Conservation (phyloP, 1,140 invertebrate genomes). For the Anoplophora glabripennis region DNA sequence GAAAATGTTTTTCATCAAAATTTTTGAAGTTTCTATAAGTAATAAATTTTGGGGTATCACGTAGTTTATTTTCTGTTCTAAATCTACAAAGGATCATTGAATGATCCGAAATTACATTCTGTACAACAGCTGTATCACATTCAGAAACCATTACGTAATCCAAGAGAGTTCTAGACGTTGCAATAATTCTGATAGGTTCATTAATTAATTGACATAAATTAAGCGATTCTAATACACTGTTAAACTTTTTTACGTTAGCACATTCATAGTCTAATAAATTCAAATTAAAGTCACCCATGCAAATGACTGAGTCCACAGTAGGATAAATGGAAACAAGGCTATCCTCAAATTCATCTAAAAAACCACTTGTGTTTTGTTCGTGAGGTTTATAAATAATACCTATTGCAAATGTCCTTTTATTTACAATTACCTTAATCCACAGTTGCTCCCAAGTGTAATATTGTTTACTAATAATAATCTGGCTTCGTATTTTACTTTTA, state of each 20-base stretch:
- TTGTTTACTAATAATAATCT: slow-evolving; percentile 6
- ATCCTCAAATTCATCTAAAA: slow-evolving; percentile 10
- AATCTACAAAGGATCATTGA: too few species aligned
- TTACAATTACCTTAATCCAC: slow-evolving; percentile 5
- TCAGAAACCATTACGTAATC: too few species aligned
- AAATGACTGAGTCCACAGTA: background rate
- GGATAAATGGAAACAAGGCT: slow-evolving; percentile 4
- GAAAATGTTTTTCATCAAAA: too few species aligned
- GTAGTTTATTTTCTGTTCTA: too few species aligned
- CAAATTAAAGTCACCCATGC: slow-evolving; percentile 6
- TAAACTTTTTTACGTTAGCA: background rate
- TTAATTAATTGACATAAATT: background rate
- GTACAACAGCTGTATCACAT: too few species aligned
- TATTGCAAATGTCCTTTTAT: slow-evolving; percentile 1
- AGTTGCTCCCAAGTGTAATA: slow-evolving; percentile 3
- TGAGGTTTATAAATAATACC: slow-evolving; percentile 13
- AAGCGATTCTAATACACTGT: background rate
- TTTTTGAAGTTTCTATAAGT: too few species aligned
- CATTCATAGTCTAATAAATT: slow-evolving; percentile 5
- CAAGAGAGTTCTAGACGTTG: too few species aligned
- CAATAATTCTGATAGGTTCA: background rate
- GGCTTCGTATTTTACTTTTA: slow-evolving; percentile 2
- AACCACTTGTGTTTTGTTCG: slow-evolving; percentile 5
- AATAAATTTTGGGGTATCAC: too few species aligned
- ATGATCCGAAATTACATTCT: too few species aligned